Conservation (phyloP, 2,797 vertebrate species). For the Gymnodraco acuticeps region DNA sequence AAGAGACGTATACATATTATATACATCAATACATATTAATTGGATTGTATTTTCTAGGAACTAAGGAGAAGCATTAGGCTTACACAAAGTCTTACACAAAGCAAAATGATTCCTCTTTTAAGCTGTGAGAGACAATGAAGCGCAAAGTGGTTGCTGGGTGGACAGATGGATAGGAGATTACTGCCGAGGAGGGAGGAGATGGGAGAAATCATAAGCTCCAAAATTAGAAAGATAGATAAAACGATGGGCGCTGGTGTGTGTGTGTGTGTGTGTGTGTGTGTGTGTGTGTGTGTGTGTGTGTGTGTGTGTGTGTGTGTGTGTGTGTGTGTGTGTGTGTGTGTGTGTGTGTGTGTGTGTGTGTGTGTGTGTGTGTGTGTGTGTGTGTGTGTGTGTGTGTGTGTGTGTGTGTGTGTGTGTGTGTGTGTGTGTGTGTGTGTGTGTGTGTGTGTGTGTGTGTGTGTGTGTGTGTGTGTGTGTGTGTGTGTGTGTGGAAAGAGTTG, state of each 20-base stretch:
- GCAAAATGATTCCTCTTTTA: slow-evolving; percentile 44
- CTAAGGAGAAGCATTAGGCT: neutral
- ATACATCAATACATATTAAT: neutral
- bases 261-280: neutral
- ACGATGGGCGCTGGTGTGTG: slow-evolving; percentile 26
- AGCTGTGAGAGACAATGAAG: slow-evolving; percentile 31
- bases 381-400: neutral
- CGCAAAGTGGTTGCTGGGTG: slow-evolving; percentile 40
- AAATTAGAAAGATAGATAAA: slow-evolving; percentile 72
- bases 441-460: slow-evolving; percentile 15
- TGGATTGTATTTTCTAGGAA: neutral
- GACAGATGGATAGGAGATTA: slow-evolving; percentile 76
- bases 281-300: slow-evolving; percentile 5
- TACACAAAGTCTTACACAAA: slow-evolving; percentile 14
- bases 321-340: slow-evolving; percentile 10
- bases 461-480: neutral
- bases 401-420: slow-evolving; percentile 10
- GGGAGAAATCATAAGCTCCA: slow-evolving; percentile 62
- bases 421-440: neutral
- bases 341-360: neutral
- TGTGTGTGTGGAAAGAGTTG: slow-evolving; percentile 27
- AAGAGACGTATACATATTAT: neutral
- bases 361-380: slow-evolving; percentile 10
- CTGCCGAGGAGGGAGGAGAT: slow-evolving; percentile 61
- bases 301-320: neutral